Evolutionary conservation across 2,797 vertebrate genomes (phyloP).

Genomic region (Craterocephalus amniculus): DNA sequence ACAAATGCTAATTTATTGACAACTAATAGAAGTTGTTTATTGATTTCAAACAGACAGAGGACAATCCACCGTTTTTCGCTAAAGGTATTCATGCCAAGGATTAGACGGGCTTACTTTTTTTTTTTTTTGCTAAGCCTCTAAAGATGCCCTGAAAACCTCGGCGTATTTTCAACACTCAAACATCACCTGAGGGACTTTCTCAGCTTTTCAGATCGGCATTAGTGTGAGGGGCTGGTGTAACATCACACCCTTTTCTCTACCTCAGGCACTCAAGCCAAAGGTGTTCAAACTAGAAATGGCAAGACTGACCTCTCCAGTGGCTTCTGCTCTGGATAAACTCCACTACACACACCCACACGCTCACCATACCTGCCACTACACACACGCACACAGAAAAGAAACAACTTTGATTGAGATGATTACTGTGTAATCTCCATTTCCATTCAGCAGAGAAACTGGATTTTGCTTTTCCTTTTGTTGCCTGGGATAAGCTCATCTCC

Average conservation of each 20-base stretch:
- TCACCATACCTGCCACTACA: background rate
- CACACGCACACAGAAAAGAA: background rate
- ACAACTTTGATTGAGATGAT: background rate
- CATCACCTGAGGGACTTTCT: slow-evolving; percentile 63
- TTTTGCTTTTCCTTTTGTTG: background rate
- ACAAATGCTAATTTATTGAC: slow-evolving; percentile 37
- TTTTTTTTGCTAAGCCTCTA: slow-evolving; percentile 61
- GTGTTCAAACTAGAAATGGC: slow-evolving; percentile 56
- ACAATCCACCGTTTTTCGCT: slow-evolving; percentile 29
- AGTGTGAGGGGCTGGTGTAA: slow-evolving; percentile 64
- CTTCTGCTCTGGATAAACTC: slow-evolving; percentile 38
- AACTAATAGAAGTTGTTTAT: slow-evolving; percentile 22
- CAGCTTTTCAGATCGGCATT: slow-evolving; percentile 58
- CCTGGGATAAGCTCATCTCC: slow-evolving; percentile 10
- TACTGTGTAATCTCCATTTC: slow-evolving; percentile 7
- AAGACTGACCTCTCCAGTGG: slow-evolving; percentile 50
- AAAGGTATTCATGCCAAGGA: slow-evolving; percentile 53
- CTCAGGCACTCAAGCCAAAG: slow-evolving; percentile 51
- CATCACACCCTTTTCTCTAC: slow-evolving; percentile 68
- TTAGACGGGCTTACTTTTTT: slow-evolving; percentile 42
- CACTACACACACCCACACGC: slow-evolving; percentile 10
- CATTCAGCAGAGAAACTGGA: background rate
- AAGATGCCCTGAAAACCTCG: slow-evolving; percentile 63
- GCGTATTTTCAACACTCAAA: slow-evolving; percentile 46
- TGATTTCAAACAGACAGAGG: slow-evolving; percentile 47